Evolutionary conservation across 2,888 invertebrate genomes (phyloP), one percentile per base, ranked within the genome.

Genomic region (Melolontha melolontha): DNA sequence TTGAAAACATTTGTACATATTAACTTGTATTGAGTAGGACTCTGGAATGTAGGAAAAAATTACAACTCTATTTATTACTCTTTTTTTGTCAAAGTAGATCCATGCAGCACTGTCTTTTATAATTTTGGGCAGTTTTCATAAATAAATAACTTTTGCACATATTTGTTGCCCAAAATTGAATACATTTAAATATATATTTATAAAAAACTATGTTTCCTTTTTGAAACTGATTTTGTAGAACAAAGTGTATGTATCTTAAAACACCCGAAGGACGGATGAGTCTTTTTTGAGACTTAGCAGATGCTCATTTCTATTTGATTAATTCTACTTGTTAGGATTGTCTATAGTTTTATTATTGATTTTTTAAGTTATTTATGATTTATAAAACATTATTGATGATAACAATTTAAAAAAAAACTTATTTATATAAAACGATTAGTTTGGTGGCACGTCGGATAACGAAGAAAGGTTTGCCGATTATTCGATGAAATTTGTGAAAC

Each of bases 41-140:
- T n/a, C n/a, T n/a, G n/a, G n/a, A n/a, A n/a, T n/a, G n/a, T n/a
- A n/a, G n/a, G n/a, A n/a, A n/a, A n/a, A n/a, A n/a, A n/a, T n/a
- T n/a, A n/a, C n/a, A n/a, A n/a, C n/a, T n/a, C n/a, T n/a, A n/a
- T n/a, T n/a, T 51, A 12, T 62, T 41, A 22, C 27, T 27, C 41
- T 12, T 64, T 54, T 54, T 51, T n/a, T n/a, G n/a, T 42, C 54
- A 64, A 64, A 64, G 40, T 54, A 64, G 64, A 54, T 64, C 29
- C 54, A 42, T 64, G 64, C 44, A 44, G 16, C 22, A 51, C 41
- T 41, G 6, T 7, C 27, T 52, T 34, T 51, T 41, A 64, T 52
- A 39, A 41, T 52, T 64, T 42, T 64, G 50, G 64, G 27, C 50
- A 41, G 40, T 40, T 12, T 39, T 47, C 17, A 47, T 16, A 16